Evolutionary conservation across 2,888 invertebrate species (phyloP), one percentile per base, ranked within the genome.

Genomic region (Chrysolina haemoptera): DNA sequence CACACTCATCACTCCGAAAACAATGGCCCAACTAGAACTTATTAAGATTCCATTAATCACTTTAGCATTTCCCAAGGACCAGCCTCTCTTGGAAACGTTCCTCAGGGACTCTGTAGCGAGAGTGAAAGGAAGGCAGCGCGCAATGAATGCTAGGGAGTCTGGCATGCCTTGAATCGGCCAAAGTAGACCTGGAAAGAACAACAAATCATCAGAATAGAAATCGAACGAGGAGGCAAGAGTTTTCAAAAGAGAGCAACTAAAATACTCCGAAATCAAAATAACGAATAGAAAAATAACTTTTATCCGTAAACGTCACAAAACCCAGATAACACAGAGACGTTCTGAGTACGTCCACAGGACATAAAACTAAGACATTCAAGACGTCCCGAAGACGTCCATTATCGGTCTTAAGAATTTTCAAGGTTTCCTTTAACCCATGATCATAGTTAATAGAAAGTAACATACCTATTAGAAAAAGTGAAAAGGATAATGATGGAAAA

Each of bases 1-100:
- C 14, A 85, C 73, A 75, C 85, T 86, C 27, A 86, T 67, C n/a
- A 82, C 46, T 18, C 82, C 82, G 22, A 87, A 80, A 5, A 81
- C 27, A 10, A 84, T 20, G 53, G 86, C 85, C 95, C 95, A 96
- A 0, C 88, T 90, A 0, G 90, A 12, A 40, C 92, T 90, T 0
- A 94, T 91, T 0, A 94, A 84, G 82, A 95, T 93, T 0, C 96
- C 97, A 70, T 89, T 89, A 86, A 94, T 93, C 11, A 97, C 95
- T n/a, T 92, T 89, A 0, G 91, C 89, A 73, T 95, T 90, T 0
- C 89, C 87, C 43, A 96, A 88, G 0, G 91, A 86, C 89, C 93
- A 93, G 0, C 96, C 96, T 85, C 94, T 93, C 75, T 93, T 93
- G 82, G 95, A 90, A 70, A 96, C 90, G 80, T 92, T 93, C 75